Evolutionary conservation across 1,140 invertebrate species (phyloP).

Genomic region (Hetaerina americana): DNA sequence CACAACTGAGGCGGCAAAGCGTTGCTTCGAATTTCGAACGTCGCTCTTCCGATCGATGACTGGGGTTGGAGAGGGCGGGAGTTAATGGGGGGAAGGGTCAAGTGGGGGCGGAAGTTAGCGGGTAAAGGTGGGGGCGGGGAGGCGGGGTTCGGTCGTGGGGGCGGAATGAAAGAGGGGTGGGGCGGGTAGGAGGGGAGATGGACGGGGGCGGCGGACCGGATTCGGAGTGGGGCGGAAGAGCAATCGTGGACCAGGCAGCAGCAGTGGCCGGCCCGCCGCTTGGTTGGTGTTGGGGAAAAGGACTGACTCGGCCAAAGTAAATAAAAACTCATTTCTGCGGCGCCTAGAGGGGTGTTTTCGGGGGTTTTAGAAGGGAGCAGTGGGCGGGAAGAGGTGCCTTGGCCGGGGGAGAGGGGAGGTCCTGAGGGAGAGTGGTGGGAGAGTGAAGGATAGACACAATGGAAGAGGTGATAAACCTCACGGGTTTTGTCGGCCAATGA

Average conservation of each 20-base stretch:
- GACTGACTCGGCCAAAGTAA: neutral
- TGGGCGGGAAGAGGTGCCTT: constrained; percentile 18
- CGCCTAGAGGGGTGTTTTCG: neutral
- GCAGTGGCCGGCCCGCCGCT: too few relatives aligned
- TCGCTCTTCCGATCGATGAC: constrained; percentile 6
- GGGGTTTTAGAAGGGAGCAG: too few relatives aligned
- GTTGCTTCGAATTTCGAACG: neutral
- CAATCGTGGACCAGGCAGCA: too few relatives aligned
- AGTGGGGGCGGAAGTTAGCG: constrained; percentile 16
- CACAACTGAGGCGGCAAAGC: too few relatives aligned
- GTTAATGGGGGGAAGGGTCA: constrained; percentile 14
- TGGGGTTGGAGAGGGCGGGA: constrained; percentile 24
- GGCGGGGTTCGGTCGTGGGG: too few relatives aligned
- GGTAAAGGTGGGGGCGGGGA: neutral
- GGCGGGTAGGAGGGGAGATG: too few relatives aligned
- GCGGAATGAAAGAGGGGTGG: neutral
- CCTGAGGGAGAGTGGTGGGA: constrained; percentile 6
- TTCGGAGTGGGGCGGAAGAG: too few relatives aligned
- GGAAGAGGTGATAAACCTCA: neutral
- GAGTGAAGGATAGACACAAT: neutral
- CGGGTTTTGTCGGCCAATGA: neutral
- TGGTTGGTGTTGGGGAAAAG: too few relatives aligned
- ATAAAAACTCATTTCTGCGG: neutral
- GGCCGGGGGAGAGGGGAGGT: constrained; percentile 9
- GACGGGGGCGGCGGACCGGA: too few relatives aligned